Conservation (phyloP, 1,140 invertebrate genomes). For the Heliconius melpomene region DNA sequence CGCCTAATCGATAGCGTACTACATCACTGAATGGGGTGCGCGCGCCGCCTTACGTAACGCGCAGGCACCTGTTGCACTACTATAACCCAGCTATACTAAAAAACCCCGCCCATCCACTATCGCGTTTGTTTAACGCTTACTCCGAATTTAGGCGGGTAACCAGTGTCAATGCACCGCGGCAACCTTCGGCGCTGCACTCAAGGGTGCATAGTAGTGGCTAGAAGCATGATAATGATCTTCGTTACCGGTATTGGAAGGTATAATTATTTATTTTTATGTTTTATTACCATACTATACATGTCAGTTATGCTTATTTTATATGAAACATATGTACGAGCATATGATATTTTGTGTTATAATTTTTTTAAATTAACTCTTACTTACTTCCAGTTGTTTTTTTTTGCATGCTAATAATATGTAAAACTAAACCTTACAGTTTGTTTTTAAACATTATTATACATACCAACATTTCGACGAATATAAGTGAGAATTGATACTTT, state of each 20-base stretch:
- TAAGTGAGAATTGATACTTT: no score
- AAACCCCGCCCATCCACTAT: constrained; percentile 48
- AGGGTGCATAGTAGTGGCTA: constrained; percentile 72
- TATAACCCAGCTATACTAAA: constrained; percentile 60
- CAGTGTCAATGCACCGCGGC: constrained; percentile 73
- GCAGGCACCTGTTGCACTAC: constrained; percentile 76
- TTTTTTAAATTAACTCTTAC: no score
- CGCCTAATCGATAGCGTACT: constrained; percentile 74
- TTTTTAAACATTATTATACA: no score
- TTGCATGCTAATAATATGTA: neutral
- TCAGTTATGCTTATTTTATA: neutral
- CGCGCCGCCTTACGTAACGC: constrained; percentile 76
- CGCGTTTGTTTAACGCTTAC: constrained; percentile 39
- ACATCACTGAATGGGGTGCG: constrained; percentile 72
- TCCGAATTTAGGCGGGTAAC: constrained; percentile 57
- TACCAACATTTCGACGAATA: no score
- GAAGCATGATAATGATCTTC: constrained; percentile 73
- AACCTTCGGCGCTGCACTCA: constrained; percentile 77
- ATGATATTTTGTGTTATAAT: neutral
- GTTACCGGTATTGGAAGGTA: constrained; percentile 57
- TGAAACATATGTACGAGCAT: neutral
- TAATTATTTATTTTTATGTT: constrained; percentile 28
- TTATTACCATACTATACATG: neutral
- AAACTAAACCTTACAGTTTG: no score
- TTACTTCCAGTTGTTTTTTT: no score